Percentiles rank a stretch among this genome's conserved stretches.
These are phyloP conservation scores for Anorthoa munda DNA, from an alignment of 2,888 invertebrate species.

Conservation along the genomic window DNA sequence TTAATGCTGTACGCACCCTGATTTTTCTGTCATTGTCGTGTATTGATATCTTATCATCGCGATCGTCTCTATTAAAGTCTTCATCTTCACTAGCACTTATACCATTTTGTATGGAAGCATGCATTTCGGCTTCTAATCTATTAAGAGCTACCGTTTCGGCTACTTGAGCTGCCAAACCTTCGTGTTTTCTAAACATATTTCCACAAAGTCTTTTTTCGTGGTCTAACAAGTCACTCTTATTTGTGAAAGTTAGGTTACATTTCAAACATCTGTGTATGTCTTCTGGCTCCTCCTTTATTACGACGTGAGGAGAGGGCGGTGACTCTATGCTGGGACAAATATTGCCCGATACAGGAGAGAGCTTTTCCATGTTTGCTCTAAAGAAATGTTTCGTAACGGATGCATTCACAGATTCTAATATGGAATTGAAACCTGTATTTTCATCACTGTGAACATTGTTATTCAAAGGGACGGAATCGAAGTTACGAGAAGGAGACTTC, in stretches of 20 bases:
- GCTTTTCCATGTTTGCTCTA: slow-evolving; percentile 93
- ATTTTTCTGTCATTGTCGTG: slow-evolving; percentile 94
- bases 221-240: slow-evolving; percentile 92
- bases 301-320: slow-evolving; percentile 76
- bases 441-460: slow-evolving; percentile 79
- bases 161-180: slow-evolving; percentile 95
- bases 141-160: slow-evolving; percentile 92
- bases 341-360: slow-evolving; percentile 90
- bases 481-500: slow-evolving; percentile 75
- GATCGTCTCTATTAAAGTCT: slow-evolving; percentile 88
- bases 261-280: slow-evolving; percentile 89
- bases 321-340: slow-evolving; percentile 84
- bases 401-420: slow-evolving; percentile 94
- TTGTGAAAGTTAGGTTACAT: slow-evolving; percentile 91
- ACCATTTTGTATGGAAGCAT: slow-evolving; percentile 88
- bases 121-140: slow-evolving; percentile 88
- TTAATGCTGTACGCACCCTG: slow-evolving; percentile 97
- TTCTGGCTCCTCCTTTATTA: slow-evolving; percentile 84
- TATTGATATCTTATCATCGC: slow-evolving; percentile 90
- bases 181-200: slow-evolving; percentile 91
- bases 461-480: slow-evolving; percentile 81
- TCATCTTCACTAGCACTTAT: slow-evolving; percentile 92
- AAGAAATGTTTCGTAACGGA: slow-evolving; percentile 94
- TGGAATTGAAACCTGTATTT: slow-evolving; percentile 93
- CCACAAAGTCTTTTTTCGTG: slow-evolving; percentile 93